A percentile compares a stretch with the other conserved stretches of the same genome.
phyloP scores from a whole-genome alignment of 1,140 invertebrate genomes.

The Apis mellifera region Amel_HAv3.1 CM009945.2:2907501-2908000 shows the following conservation, averaged over 20 bases:
- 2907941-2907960: too few relatives aligned
- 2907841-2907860: too few relatives aligned
- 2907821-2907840: neutral
- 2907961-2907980: neutral
- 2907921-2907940: neutral
- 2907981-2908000: neutral
- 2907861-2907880: neutral
- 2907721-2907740: neutral
- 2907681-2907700: neutral
- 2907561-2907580: neutral
- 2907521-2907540: constrained; percentile 11
- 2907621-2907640: neutral
- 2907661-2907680: neutral
- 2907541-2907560: neutral
- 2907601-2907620: neutral
- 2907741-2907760: neutral
- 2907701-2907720: neutral
- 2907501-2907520: constrained; percentile 20
- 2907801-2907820: neutral
- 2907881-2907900: neutral
- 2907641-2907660: neutral
- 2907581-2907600: neutral
- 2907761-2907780: neutral
- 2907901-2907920: neutral
- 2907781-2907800: neutral